These are phyloP conservation scores for Sceliomorpha sp. DNA, from an alignment of 2,888 invertebrate genomes.

Conservation along the genomic window DNA sequence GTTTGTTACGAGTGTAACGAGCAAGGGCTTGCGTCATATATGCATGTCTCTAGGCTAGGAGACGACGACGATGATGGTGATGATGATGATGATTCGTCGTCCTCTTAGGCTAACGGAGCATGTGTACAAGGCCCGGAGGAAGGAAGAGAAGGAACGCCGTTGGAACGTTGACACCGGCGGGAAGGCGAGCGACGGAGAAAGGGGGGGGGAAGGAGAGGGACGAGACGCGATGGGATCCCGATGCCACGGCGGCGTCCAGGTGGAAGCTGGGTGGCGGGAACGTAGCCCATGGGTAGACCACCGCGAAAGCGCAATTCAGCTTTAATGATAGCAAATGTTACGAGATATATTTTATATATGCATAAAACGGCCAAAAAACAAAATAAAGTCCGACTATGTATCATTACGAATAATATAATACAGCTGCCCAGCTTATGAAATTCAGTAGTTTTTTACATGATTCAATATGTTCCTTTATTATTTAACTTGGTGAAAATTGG, in stretches of 20 bases:
- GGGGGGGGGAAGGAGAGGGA: constrained; percentile 21
- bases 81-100: constrained; percentile 49
- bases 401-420: too few relatives aligned
- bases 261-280: constrained; percentile 69
- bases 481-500: too few relatives aligned
- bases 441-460: too few relatives aligned
- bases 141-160: constrained; percentile 16
- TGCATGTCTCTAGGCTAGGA: constrained; percentile 50
- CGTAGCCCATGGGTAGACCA: constrained; percentile 71
- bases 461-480: too few relatives aligned
- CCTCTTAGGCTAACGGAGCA: constrained; percentile 43
- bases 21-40: constrained; percentile 48
- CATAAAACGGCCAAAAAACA: too few relatives aligned
- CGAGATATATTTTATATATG: constrained; percentile 63
- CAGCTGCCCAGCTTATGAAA: too few relatives aligned
- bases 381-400: too few relatives aligned
- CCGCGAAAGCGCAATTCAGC: constrained; percentile 71
- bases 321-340: constrained; percentile 69
- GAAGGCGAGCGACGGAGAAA: constrained; percentile 11
- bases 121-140: constrained; percentile 17
- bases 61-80: constrained; percentile 48
- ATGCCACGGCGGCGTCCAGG: constrained; percentile 66
- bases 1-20: constrained; percentile 51
- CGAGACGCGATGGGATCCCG: constrained; percentile 12
- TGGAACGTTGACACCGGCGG: constrained; percentile 4